These are phyloP conservation scores for Himalopsyche anomala DNA, from an alignment of 2,888 invertebrate species.

Conservation along the genomic window DNA sequence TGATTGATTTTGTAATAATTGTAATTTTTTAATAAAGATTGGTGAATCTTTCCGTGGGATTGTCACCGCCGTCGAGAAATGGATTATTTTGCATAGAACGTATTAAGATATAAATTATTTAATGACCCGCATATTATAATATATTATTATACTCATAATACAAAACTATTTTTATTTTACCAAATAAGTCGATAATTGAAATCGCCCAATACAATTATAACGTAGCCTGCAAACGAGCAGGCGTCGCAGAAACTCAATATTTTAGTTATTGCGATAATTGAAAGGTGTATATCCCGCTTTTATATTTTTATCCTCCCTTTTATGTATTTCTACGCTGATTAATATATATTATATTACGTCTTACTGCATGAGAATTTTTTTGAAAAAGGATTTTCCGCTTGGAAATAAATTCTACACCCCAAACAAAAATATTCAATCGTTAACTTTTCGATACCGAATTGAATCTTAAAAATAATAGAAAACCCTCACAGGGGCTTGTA, in stretches of 20 bases:
- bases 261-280: slow-evolving; percentile 23
- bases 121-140: slow-evolving; percentile 40
- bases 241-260: slow-evolving; percentile 15
- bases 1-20: slow-evolving; percentile 42
- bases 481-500: background rate
- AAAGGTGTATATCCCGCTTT: slow-evolving; percentile 26
- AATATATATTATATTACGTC: background rate
- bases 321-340: slow-evolving; percentile 10
- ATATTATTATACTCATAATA: slow-evolving; percentile 29
- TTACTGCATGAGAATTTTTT: background rate
- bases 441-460: background rate
- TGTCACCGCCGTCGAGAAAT: slow-evolving; percentile 48
- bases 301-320: slow-evolving; percentile 25
- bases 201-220: slow-evolving; percentile 1
- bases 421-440: no score
- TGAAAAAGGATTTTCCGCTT: background rate
- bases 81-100: slow-evolving; percentile 53
- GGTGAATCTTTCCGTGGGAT: slow-evolving; percentile 19
- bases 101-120: slow-evolving; percentile 37
- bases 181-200: background rate
- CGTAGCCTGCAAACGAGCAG: background rate
- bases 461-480: background rate
- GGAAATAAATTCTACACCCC: background rate
- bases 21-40: slow-evolving; percentile 17
- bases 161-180: slow-evolving; percentile 38